Conservation (phyloP, 2,113 vertebrate species). For the Protobothrops flavoviridis region DNA sequence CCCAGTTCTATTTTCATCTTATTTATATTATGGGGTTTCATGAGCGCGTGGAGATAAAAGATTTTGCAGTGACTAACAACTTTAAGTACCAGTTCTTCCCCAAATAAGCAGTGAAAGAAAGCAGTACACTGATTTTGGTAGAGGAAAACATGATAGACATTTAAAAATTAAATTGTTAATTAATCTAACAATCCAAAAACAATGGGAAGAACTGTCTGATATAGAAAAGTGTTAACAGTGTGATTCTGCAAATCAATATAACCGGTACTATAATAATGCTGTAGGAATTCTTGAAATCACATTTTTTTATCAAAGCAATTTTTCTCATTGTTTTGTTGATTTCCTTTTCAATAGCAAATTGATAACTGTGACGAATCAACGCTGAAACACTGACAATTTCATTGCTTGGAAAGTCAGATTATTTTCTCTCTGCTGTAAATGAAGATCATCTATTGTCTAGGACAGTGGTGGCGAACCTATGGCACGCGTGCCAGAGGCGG, state of each 20-base stretch:
- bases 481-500: no score
- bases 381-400: background rate
- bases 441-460: background rate
- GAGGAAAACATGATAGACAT: slow-evolving; percentile 8
- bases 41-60: background rate
- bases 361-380: background rate
- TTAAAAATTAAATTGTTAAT: background rate
- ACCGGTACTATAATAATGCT: background rate
- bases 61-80: background rate
- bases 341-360: background rate
- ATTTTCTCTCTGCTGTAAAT: background rate
- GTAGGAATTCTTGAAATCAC: background rate
- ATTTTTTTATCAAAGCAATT: background rate
- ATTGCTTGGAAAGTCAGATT: background rate
- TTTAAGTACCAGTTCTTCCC: background rate
- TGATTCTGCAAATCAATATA: background rate
- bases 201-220: background rate
- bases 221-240: background rate
- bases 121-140: background rate
- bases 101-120: background rate
- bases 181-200: background rate
- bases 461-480: background rate
- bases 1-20: background rate
- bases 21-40: background rate
- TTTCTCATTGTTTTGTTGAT: background rate